Percentiles rank a stretch among this genome's conserved stretches.
Conservation (phyloP, 2,797 vertebrate species). For the Fundulus diaphanus region DNA sequence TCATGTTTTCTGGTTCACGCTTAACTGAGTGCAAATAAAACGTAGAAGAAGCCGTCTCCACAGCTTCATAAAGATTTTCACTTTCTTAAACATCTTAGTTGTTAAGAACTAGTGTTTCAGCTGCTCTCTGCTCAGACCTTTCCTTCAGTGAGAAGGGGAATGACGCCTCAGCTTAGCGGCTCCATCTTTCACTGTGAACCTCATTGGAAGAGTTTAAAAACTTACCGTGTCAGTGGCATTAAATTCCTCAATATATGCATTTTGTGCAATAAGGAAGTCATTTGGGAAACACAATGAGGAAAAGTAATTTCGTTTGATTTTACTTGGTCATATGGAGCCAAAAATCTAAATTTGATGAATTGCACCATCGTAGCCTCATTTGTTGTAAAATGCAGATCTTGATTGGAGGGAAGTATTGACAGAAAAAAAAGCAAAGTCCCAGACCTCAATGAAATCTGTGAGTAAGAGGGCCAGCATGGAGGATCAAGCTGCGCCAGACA, state of each 20-base stretch:
- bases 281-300: neutral
- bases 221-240: neutral
- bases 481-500: neutral
- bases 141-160: neutral
- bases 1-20: neutral
- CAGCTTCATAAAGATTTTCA: neutral
- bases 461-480: neutral
- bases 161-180: neutral
- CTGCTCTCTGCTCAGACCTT: neutral
- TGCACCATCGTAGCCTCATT: neutral
- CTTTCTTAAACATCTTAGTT: neutral
- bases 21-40: no score
- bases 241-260: neutral
- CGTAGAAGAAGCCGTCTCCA: neutral
- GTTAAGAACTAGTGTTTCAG: neutral
- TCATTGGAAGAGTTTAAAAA: neutral
- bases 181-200: neutral
- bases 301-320: neutral
- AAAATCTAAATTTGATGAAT: neutral
- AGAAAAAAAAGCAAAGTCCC: neutral
- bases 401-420: neutral
- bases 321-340: neutral
- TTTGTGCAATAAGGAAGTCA: neutral
- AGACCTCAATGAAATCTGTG: constrained; percentile 5
- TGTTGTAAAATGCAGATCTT: neutral